Evolutionary conservation across 2,888 invertebrate species (phyloP), one percentile per base, ranked within the genome.

Genomic region (Drosophila anomalata): DNA sequence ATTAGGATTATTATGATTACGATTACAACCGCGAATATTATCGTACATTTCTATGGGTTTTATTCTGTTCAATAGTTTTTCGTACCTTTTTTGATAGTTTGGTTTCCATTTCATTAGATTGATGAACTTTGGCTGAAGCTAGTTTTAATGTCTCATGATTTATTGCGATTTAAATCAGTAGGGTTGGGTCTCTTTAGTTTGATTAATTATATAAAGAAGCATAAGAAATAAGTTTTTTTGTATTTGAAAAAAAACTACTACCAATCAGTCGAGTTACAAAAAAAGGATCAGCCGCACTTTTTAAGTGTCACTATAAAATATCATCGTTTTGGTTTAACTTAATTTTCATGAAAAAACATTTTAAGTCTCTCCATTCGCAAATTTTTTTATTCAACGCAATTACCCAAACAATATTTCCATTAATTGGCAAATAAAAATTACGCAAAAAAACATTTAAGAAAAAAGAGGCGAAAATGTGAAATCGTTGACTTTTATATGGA

Each of bases 141-240:
- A 68, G 50, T 56, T 39, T 58, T 51, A 75, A 66, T 42, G 58
- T 63, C 76, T 41, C 48, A 62, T 83, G 84, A 84, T 83, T 84
- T 79, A 84, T 86, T 69, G 75, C 72, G 83, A 53, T 86, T 76
- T 86, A 86, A 86, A 79, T 73, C 65, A 73, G 53, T 51, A 20
- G 52, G 48, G 29, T 57, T 51, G 44, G 36, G 48, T 53, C 53
- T 24, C 8, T 20, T 8, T 46, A 54, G 52, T 22, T 73, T 73
- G 54, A 72, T 73, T 73, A 72, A 58, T 54, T 51, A 17, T 24
- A 22, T 33, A 0, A n/a, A 36, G 3, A 1, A 1, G 36, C n/a
- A 36, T 12, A 33, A 29, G 29, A 9, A 2, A 29, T 29, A 9
- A 2, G 9, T 9, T 9, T 29, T 29, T 29, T 29, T 29, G 9